phyloP scores from a whole-genome alignment of 2,888 invertebrate genomes.

The Syritta pipiens region DNA sequence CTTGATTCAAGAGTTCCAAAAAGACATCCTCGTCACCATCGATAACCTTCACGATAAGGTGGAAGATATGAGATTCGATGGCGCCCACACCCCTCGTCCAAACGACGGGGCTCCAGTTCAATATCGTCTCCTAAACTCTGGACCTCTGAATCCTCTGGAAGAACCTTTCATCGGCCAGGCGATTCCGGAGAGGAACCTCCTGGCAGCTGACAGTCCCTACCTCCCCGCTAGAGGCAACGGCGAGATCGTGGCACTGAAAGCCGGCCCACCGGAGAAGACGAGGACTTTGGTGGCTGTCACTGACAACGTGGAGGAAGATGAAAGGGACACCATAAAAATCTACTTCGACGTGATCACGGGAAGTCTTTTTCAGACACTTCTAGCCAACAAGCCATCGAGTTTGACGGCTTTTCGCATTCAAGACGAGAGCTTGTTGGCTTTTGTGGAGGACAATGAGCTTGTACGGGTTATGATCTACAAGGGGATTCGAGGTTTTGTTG shows the following conservation, averaged over 20 bases:
- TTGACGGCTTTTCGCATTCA: constrained; percentile 77
- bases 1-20: constrained; percentile 72
- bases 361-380: constrained; percentile 80
- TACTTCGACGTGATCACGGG: constrained; percentile 79
- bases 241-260: constrained; percentile 76
- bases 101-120: constrained; percentile 16
- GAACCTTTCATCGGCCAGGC: constrained; percentile 66
- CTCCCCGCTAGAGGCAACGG: constrained; percentile 74
- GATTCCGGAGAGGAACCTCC: constrained; percentile 68
- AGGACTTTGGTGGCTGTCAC: constrained; percentile 77
- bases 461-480: constrained; percentile 75
- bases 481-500: constrained; percentile 77
- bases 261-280: constrained; percentile 72
- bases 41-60: constrained; percentile 18
- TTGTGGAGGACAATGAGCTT: constrained; percentile 77
- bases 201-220: constrained; percentile 72
- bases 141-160: constrained; percentile 30
- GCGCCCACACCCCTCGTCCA: too few species aligned
- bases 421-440: constrained; percentile 80
- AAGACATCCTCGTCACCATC: constrained; percentile 31
- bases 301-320: constrained; percentile 29
- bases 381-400: constrained; percentile 80
- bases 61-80: neutral
- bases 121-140: constrained; percentile 3
- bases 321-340: constrained; percentile 78